These are phyloP conservation scores for Neodon shergylaensis DNA, from an alignment of 2,113 vertebrate genomes.

Conservation along the genomic window DNA sequence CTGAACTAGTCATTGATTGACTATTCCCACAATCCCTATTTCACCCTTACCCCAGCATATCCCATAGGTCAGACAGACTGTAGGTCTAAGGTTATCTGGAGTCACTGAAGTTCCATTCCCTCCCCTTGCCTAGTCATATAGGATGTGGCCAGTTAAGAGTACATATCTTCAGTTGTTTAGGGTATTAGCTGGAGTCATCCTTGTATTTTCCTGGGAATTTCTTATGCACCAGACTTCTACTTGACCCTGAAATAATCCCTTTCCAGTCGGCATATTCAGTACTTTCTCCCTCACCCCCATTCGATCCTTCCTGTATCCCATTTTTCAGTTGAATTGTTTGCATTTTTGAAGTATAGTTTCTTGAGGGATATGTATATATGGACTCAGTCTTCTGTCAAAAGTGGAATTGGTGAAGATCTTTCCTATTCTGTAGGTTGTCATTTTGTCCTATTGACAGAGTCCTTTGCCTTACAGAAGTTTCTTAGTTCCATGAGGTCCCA, in stretches of 20 bases:
- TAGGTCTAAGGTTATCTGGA: background rate
- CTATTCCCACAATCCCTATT: background rate
- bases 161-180: background rate
- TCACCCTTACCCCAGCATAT: background rate
- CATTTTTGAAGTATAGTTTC: background rate
- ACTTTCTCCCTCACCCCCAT: accelerated
- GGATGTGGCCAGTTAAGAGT: background rate
- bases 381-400: no score
- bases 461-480: no score
- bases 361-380: no score
- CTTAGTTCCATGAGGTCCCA: no score
- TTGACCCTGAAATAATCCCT: background rate
- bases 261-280: background rate
- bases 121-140: background rate
- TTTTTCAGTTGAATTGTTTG: background rate
- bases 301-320: background rate
- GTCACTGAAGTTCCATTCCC: background rate
- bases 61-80: background rate
- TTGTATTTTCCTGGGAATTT: background rate
- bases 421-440: no score
- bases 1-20: accelerated
- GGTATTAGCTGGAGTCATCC: background rate
- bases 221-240: background rate
- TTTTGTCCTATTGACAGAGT: no score
- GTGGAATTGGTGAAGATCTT: no score